A percentile compares a stretch with the other conserved stretches of the same genome.
These are phyloP conservation scores for Gnathonemus longibarbis DNA, from an alignment of 2,113 vertebrate genomes.

Conservation along the genomic window DNA sequence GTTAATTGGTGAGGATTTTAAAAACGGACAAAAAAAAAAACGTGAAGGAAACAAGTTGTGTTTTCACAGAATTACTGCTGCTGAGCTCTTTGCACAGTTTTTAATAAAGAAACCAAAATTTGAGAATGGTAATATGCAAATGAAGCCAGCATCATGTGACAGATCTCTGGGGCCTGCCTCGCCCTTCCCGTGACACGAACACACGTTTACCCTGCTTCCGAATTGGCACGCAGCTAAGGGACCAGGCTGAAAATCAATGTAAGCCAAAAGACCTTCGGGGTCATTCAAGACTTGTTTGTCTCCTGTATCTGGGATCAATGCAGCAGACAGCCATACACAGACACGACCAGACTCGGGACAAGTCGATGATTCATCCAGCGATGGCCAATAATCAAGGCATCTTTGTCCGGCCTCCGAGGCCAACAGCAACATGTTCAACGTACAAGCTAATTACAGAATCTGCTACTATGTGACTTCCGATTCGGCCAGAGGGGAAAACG, in stretches of 20 bases:
- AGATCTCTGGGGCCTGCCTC: background rate
- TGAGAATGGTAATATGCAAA: background rate
- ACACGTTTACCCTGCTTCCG: background rate
- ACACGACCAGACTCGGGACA: background rate
- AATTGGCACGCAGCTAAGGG: background rate
- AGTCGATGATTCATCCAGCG: constrained; percentile 10
- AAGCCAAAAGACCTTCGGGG: constrained; percentile 15
- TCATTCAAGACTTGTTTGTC: constrained; percentile 13
- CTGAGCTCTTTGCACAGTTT: background rate
- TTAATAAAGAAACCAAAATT: background rate
- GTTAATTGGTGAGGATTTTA: background rate
- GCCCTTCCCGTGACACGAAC: background rate
- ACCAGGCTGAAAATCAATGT: constrained; percentile 15
- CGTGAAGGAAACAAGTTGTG: too few relatives aligned
- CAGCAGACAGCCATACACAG: background rate
- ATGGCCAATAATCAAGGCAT: constrained; percentile 22
- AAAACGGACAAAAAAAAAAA: background rate
- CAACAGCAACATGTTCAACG: constrained; percentile 20
- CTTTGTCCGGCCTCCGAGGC: constrained; percentile 16
- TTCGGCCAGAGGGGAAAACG: constrained; percentile 28
- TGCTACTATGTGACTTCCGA: constrained; percentile 17
- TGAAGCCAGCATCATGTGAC: background rate
- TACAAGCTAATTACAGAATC: constrained; percentile 29
- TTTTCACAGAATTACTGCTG: background rate
- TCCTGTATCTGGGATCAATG: background rate